phyloP scores from a whole-genome alignment of 2,888 invertebrate species.

The Diogma glabrata region DNA sequence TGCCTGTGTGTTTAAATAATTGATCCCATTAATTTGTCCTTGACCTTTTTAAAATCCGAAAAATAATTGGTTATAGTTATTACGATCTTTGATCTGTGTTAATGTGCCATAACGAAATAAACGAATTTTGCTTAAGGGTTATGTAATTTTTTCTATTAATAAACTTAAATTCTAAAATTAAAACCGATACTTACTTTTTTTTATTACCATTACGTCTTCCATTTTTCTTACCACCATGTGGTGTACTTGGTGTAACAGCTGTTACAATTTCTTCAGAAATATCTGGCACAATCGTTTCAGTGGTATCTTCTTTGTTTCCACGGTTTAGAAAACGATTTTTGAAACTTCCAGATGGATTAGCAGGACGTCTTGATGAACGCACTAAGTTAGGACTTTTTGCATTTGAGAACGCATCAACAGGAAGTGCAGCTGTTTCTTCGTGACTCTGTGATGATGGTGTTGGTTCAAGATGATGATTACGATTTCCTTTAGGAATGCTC shows the following conservation, averaged over 20 bases:
- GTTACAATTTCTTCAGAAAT: conserved; percentile 22
- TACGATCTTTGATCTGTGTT: too few relatives aligned
- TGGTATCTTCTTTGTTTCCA: conserved; percentile 35
- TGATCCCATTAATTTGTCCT: too few relatives aligned
- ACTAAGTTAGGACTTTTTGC: conserved; percentile 38
- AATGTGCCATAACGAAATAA: background rate
- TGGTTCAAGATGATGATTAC: conserved; percentile 9
- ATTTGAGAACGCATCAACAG: conserved; percentile 42
- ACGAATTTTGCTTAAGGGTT: too few relatives aligned
- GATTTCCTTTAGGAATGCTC: conserved; percentile 27
- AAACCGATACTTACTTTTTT: conserved; percentile 17
- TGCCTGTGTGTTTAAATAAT: too few relatives aligned
- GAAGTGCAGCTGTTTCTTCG: conserved; percentile 43
- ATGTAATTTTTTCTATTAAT: too few relatives aligned
- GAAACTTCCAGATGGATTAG: conserved; percentile 38
- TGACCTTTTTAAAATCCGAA: too few relatives aligned
- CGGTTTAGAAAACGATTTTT: conserved; percentile 45
- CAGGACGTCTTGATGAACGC: conserved; percentile 42
- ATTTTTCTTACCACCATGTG: conserved; percentile 14
- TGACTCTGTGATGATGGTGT: conserved; percentile 48
- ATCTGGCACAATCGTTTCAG: conserved; percentile 24
- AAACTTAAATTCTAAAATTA: background rate
- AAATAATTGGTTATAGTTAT: too few relatives aligned
- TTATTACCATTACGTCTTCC: conserved; percentile 12
- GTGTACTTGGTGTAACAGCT: conserved; percentile 11